Conservation (phyloP, 2,888 invertebrate genomes). For the Drosophila heteroneura region DNA sequence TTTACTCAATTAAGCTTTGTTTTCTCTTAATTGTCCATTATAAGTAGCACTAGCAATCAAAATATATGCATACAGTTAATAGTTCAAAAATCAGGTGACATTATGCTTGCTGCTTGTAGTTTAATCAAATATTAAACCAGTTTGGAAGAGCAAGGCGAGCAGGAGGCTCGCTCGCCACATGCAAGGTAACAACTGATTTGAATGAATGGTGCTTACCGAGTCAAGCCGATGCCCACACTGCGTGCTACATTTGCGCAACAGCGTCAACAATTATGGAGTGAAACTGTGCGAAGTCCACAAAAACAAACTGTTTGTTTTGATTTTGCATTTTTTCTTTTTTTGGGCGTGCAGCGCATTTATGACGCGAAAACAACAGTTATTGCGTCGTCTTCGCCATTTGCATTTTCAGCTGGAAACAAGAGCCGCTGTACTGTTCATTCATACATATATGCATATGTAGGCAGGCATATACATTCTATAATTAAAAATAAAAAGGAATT, state of each 20-base stretch:
- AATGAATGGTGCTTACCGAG: constrained; percentile 3
- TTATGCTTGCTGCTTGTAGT: constrained; percentile 2
- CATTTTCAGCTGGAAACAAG: not conserved
- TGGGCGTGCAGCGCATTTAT: constrained; percentile 2
- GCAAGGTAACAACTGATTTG: constrained; percentile 10
- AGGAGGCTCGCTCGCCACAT: constrained; percentile 53
- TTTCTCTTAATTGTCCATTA: not conserved
- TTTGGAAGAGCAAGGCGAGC: constrained; percentile 51
- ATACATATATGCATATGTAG: constrained; percentile 1
- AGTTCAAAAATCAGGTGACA: constrained; percentile 2
- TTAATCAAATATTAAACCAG: constrained; percentile 15
- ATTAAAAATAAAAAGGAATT: too few relatives aligned
- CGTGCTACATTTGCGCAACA: not conserved
- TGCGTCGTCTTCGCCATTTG: constrained; percentile 20
- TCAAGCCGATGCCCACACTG: not conserved
- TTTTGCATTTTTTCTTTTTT: not conserved
- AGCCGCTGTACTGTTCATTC: not conserved
- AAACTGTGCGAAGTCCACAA: constrained; percentile 3
- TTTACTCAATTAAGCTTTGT: not conserved
- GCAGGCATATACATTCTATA: not conserved
- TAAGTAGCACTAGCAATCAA: not conserved
- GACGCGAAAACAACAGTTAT: constrained; percentile 1
- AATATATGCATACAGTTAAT: not conserved
- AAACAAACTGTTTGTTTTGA: constrained; percentile 5
- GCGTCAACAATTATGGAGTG: not conserved